Evolutionary conservation across 92 coral and sea anemone species (phyloP), one percentile per base, ranked within the genome.

Genomic region (Hydrozoanthus gracilis): DNA sequence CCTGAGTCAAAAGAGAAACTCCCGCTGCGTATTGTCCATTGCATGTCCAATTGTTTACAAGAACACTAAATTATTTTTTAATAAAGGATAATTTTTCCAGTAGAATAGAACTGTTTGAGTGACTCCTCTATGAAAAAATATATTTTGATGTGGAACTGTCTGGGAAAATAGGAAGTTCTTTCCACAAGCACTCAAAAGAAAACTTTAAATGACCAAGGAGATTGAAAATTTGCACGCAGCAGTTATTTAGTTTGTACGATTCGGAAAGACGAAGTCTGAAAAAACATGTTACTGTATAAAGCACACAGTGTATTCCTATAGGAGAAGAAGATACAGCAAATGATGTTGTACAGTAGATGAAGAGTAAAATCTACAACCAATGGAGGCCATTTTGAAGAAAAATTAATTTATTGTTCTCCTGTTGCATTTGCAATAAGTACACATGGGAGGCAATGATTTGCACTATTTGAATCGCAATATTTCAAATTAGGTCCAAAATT

Each of bases 71-170:
- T 65, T 61, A 79, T 79, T 79, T 58, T 54, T 46, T 78, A 51
- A 35, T 79, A 45, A 79, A 18, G 84, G 84, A 79, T 79, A 79
- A 79, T 73, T 79, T 54, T n/a, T 79, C 27, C 46, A 45, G 69
- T 20, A 79, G 51, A 27, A 47, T 56, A 35, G n/a, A 54, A 39
- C 35, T 79, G 65, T 78, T 51, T 58, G 12, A 78, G 61, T 58
- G 8, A 47, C 44, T 71, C 15, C n/a, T 46, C 13, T 5, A 54
- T 62, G 64, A 82, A 68, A 6, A 46, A 14, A 27, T 27, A 67
- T 82, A 16, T 82, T 61, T 56, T 82, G 86, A 52, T 66, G 86
- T 82, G 86, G 86, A 82, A 82, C 86, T 35, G 17, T 82, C 39
- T 44, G 78, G 48, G 56, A 48, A 44, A 82, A 82, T 67, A 71